Conservation (phyloP, 2,113 vertebrate species). For the Numida meleagris region DNA sequence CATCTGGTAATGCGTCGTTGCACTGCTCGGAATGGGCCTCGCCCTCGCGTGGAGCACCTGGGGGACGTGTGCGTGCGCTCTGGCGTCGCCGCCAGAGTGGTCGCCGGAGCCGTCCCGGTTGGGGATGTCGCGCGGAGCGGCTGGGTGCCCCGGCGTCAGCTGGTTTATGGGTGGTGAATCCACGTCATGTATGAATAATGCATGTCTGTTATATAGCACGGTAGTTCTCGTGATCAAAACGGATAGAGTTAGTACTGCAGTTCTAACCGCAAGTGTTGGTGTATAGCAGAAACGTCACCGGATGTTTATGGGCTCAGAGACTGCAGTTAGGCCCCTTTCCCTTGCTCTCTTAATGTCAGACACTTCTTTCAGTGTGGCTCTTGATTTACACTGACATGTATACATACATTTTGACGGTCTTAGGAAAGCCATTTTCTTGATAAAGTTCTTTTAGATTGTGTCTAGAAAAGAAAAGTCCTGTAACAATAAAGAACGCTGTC, state of each 20-base stretch:
- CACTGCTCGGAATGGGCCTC: not conserved
- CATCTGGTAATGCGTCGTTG: not conserved
- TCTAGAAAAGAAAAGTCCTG: not conserved
- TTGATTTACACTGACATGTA: not conserved
- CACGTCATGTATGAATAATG: not conserved
- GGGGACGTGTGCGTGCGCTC: no score
- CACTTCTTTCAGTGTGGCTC: not conserved
- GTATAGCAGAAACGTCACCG: not conserved
- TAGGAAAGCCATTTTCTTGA: not conserved
- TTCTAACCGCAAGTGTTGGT: no score
- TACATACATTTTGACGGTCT: not conserved
- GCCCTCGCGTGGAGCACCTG: not conserved
- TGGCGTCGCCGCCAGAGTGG: no score
- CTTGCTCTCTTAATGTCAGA: fast-evolving
- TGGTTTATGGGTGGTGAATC: not conserved
- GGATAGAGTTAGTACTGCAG: not conserved
- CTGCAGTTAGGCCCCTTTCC: not conserved
- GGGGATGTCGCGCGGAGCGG: not conserved
- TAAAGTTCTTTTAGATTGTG: not conserved
- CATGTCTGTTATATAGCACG: fast-evolving
- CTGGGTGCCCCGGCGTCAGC: no score
- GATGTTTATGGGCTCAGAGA: not conserved
- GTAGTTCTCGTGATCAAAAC: not conserved
- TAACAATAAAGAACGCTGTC: not conserved
- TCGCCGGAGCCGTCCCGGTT: no score